Evolutionary conservation across 2,113 vertebrate genomes (phyloP).

Genomic region (Coreoperca whiteheadi): DNA sequence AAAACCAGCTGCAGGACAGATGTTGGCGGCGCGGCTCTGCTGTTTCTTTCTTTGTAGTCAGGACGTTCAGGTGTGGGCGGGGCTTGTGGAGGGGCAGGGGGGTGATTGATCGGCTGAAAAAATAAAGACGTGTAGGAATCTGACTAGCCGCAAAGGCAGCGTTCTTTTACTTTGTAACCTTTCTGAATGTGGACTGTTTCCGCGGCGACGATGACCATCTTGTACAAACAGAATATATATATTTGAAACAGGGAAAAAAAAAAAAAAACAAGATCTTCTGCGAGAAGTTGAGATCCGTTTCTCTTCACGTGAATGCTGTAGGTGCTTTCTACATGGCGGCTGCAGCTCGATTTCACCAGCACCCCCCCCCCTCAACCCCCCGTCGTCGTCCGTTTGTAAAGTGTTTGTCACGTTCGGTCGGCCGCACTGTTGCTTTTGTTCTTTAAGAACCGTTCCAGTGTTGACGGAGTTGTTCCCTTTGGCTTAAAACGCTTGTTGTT

Average conservation of each 20-base stretch:
- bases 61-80: not conserved
- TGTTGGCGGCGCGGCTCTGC: not conserved
- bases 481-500: not conserved
- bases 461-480: not conserved
- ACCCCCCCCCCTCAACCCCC: slow-evolving; percentile 7
- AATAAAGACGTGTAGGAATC: not conserved
- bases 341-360: slow-evolving; percentile 67
- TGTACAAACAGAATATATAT: slow-evolving; percentile 63
- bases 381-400: slow-evolving; percentile 1
- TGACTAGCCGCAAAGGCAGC: not conserved
- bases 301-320: slow-evolving; percentile 21
- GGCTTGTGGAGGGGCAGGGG: too few relatives aligned
- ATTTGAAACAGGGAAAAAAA: slow-evolving; percentile 53
- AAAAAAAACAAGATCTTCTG: slow-evolving; percentile 19
- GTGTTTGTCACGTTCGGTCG: not conserved
- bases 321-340: slow-evolving; percentile 26
- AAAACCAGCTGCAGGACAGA: slow-evolving; percentile 41
- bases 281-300: slow-evolving; percentile 9
- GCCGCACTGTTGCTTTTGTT: not conserved
- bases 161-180: slow-evolving; percentile 37
- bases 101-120: too few relatives aligned
- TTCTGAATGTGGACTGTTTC: slow-evolving; percentile 4
- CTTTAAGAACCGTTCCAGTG: slow-evolving; percentile 16
- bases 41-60: not conserved
- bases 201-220: slow-evolving; percentile 23